These are phyloP conservation scores for Capitulum mitella DNA, from an alignment of 2,888 invertebrate genomes.

Conservation along the genomic window DNA sequence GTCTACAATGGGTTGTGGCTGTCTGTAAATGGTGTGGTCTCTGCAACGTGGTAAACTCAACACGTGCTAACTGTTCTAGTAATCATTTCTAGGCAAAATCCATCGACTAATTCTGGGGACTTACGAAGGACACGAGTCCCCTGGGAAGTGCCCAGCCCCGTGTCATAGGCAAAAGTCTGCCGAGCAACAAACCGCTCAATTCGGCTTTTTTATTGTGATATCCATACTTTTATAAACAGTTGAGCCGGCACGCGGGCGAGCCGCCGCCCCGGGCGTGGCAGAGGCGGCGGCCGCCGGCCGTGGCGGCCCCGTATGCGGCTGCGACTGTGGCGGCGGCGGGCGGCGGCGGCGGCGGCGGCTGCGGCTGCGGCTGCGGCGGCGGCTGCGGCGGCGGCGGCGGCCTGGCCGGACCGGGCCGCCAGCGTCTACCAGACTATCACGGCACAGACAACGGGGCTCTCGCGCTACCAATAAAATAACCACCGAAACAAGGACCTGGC, in stretches of 20 bases:
- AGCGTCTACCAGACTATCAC: not conserved
- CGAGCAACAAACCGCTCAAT: not conserved
- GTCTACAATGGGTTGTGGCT: too few relatives aligned
- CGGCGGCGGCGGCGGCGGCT: not conserved
- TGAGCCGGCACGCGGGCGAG: not conserved
- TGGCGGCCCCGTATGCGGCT: not conserved
- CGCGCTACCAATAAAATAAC: not conserved
- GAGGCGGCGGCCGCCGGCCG: not conserved
- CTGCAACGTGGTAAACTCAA: too few relatives aligned
- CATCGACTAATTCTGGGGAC: too few relatives aligned
- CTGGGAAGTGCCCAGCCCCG: too few relatives aligned
- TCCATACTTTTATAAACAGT: slow-evolving; percentile 22
- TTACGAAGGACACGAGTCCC: too few relatives aligned
- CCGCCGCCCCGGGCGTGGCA: not conserved
- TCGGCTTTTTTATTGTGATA: slow-evolving; percentile 20
- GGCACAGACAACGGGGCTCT: not conserved
- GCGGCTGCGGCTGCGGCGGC: not conserved
- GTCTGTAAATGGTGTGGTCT: too few relatives aligned
- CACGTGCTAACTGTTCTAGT: too few relatives aligned
- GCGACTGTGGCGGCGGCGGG: not conserved
- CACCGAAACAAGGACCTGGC: not conserved
- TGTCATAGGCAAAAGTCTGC: too few relatives aligned
- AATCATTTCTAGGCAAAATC: too few relatives aligned
- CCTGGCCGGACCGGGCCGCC: not conserved
- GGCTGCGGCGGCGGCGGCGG: not conserved